Conservation (phyloP, 2,888 invertebrate genomes). For the Parthenolecanium corni region DNA sequence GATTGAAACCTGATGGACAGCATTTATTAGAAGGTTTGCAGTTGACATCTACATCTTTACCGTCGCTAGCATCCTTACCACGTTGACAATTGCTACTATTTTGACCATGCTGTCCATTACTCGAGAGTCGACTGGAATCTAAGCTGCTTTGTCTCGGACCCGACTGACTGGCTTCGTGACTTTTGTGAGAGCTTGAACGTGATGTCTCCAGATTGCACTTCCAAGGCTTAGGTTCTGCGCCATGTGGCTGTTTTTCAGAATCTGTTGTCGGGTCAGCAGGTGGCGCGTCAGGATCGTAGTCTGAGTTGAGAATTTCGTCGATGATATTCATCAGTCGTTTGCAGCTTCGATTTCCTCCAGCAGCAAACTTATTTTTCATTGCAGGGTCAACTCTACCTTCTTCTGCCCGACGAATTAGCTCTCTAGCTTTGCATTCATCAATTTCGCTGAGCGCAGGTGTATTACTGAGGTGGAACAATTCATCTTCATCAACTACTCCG, state of each 20-base stretch:
- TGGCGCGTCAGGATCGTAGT: background rate
- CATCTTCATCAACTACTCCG: conserved; percentile 1
- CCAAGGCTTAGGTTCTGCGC: background rate
- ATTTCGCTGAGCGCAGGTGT: background rate
- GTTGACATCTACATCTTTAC: no score
- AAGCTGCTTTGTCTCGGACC: no score
- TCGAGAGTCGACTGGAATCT: no score
- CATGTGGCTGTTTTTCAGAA: background rate
- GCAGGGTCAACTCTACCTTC: background rate
- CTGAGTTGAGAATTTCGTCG: background rate
- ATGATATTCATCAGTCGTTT: background rate
- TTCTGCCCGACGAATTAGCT: conserved; percentile 2
- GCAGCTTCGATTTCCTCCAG: background rate
- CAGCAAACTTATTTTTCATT: background rate
- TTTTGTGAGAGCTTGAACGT: background rate
- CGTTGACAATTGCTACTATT: no score
- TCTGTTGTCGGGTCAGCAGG: background rate
- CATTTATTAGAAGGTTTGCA: no score
- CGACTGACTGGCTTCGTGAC: background rate
- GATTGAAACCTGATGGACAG: no score
- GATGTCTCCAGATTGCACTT: background rate
- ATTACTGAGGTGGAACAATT: background rate
- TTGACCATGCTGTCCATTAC: no score
- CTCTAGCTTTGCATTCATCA: background rate
- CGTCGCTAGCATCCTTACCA: no score